These are phyloP conservation scores for Temnothorax unifasciatus DNA, from an alignment of 2,888 invertebrate species.

Conservation along the genomic window DNA sequence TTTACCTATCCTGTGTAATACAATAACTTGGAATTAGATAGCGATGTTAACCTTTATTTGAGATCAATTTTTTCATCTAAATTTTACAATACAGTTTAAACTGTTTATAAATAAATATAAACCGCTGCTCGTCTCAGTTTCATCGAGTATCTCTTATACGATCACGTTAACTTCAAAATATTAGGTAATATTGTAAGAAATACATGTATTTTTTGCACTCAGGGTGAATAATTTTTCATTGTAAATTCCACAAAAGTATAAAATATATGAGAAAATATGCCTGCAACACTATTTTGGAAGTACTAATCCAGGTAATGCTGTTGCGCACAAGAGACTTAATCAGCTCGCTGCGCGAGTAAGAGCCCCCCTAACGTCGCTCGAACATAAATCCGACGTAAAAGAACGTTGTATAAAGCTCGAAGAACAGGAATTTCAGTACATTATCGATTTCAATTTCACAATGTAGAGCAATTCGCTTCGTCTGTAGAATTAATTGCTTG, in stretches of 20 bases:
- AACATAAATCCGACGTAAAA: neutral
- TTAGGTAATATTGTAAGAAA: neutral
- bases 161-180: neutral
- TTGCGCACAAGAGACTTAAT: too few species aligned
- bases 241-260: neutral
- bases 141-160: neutral
- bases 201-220: neutral
- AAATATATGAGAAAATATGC: neutral
- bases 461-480: neutral
- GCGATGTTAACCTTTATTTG: neutral
- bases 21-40: neutral
- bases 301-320: neutral
- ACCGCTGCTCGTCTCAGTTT: neutral
- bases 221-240: neutral
- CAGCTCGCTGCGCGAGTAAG: too few species aligned
- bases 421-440: neutral
- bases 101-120: constrained; percentile 5
- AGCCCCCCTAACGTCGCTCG: neutral
- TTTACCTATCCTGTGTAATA: neutral
- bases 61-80: neutral
- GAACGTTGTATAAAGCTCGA: neutral
- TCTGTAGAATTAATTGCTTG: neutral
- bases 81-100: neutral
- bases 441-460: neutral
- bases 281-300: neutral